These are phyloP conservation scores for Blera fallax DNA, from an alignment of 2,888 invertebrate species.

Conservation along the genomic window DNA sequence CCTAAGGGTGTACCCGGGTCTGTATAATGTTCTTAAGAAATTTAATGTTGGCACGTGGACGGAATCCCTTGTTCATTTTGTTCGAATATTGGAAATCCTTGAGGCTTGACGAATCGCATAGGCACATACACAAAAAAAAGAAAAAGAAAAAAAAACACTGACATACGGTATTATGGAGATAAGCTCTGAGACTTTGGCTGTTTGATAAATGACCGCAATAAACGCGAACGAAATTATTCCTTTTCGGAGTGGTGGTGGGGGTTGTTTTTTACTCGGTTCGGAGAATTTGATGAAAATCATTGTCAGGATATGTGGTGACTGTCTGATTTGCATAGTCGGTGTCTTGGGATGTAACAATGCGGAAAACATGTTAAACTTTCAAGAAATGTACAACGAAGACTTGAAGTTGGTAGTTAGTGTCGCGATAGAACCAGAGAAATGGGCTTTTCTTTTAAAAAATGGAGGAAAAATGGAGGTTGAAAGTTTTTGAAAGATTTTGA, in stretches of 20 bases:
- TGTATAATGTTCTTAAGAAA: slow-evolving; percentile 51
- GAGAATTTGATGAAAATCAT: slow-evolving; percentile 12
- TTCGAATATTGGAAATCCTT: slow-evolving; percentile 60
- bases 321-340: slow-evolving; percentile 51
- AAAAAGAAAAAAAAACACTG: too few relatives aligned
- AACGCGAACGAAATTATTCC: slow-evolving; percentile 66
- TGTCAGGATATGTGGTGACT: slow-evolving; percentile 30
- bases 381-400: too few relatives aligned
- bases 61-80: slow-evolving; percentile 62
- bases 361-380: not conserved
- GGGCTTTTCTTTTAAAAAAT: too few relatives aligned
- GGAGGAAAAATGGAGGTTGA: too few relatives aligned
- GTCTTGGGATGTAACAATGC: slow-evolving; percentile 23
- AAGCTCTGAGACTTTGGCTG: slow-evolving; percentile 64
- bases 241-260: not conserved
- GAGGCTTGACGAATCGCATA: slow-evolving; percentile 59
- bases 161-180: slow-evolving; percentile 72
- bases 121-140: slow-evolving; percentile 22
- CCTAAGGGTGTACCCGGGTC: slow-evolving; percentile 25
- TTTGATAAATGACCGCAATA: slow-evolving; percentile 72
- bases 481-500: too few relatives aligned
- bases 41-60: slow-evolving; percentile 71
- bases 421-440: too few relatives aligned
- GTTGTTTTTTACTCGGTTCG: not conserved
- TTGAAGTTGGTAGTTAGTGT: not conserved